Evolutionary conservation across 1,140 invertebrate genomes (phyloP).

Genomic region (Archivesica marissinica): DNA sequence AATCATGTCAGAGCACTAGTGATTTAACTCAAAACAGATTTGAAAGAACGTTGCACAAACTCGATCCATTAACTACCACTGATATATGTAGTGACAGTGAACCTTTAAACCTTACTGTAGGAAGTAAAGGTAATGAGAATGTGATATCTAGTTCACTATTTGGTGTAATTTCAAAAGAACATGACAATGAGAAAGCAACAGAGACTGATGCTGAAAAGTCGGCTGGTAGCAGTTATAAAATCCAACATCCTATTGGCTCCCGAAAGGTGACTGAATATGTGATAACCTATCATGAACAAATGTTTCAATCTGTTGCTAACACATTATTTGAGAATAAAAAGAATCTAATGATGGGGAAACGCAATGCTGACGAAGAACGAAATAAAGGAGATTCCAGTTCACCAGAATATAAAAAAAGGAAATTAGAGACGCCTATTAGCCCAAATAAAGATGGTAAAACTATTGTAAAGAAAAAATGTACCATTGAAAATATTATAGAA

Average conservation of each 20-base stretch:
- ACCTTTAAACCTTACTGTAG: conserved; percentile 2
- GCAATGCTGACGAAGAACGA: conserved; percentile 9
- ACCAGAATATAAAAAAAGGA: conserved; percentile 29
- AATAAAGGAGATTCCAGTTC: background rate
- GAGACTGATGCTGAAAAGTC: background rate
- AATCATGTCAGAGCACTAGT: too few species aligned
- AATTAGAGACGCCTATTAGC: background rate
- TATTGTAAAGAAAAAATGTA: conserved; percentile 27
- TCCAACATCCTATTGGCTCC: conserved; percentile 66
- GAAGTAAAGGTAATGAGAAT: background rate
- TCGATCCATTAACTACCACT: background rate
- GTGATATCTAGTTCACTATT: conserved; percentile 19
- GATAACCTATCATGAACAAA: conserved; percentile 66
- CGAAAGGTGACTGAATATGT: conserved; percentile 65
- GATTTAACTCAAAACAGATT: too few species aligned
- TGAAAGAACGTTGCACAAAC: background rate
- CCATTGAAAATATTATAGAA: conserved; percentile 57
- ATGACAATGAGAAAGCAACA: background rate
- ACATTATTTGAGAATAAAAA: conserved; percentile 51
- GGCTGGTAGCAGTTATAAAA: conserved; percentile 13
- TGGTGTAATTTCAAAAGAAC: background rate
- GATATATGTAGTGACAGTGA: background rate
- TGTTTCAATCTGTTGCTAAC: conserved; percentile 53
- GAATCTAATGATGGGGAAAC: conserved; percentile 40
- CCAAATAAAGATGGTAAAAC: conserved; percentile 11